Conservation (phyloP, 2,113 vertebrate genomes). For the Malurus elegans region DNA sequence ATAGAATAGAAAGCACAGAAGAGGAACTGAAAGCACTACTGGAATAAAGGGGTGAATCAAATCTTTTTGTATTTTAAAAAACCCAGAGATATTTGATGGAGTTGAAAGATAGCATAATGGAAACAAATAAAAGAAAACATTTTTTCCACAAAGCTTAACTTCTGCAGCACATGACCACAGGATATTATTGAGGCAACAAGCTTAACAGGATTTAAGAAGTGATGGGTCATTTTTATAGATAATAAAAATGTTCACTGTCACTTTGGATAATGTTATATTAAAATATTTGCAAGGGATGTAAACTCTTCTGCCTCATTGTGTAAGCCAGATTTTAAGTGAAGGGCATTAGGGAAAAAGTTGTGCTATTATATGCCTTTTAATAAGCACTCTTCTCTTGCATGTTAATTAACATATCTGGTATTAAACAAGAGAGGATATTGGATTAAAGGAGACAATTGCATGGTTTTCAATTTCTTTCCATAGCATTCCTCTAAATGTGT, state of each 20-base stretch:
- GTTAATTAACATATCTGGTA: background rate
- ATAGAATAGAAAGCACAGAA: background rate
- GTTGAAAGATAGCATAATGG: background rate
- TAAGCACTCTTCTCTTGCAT: background rate
- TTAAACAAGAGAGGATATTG: background rate
- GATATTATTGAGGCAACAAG: background rate
- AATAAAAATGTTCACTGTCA: slow-evolving; percentile 44
- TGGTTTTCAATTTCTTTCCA: background rate
- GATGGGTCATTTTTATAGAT: slow-evolving; percentile 22
- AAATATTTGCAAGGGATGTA: slow-evolving; percentile 37
- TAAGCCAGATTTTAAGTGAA: background rate
- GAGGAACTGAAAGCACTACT: background rate
- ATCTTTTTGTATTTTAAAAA: background rate
- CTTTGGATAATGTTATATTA: slow-evolving; percentile 13
- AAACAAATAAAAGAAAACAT: background rate
- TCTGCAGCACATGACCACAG: background rate
- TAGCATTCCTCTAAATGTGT: background rate
- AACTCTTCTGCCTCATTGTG: background rate
- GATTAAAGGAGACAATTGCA: background rate
- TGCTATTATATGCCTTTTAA: background rate
- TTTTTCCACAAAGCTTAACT: slow-evolving; percentile 4
- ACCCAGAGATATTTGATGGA: background rate
- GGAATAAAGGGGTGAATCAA: background rate
- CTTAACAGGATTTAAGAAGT: slow-evolving; percentile 34
- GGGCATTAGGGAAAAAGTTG: background rate